A percentile compares a stretch with the other conserved stretches of the same genome.
Conservation (phyloP, 2,797 vertebrate species). For the Lacerta viridis region DNA sequence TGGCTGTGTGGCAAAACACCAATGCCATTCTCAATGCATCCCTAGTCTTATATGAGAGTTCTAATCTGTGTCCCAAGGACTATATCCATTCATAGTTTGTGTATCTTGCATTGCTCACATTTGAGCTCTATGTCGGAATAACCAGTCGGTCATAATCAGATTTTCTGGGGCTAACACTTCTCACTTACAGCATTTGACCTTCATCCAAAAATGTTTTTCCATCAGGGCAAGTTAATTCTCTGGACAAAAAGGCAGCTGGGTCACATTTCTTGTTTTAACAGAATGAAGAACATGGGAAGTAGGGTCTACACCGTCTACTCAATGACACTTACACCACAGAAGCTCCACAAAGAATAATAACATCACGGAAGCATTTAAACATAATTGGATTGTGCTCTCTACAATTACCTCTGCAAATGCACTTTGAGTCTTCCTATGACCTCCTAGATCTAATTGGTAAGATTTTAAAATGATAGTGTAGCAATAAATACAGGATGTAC, state of each 20-base stretch:
- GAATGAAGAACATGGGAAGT: conserved; percentile 32
- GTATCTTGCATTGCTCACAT: not conserved
- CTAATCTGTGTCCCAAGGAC: not conserved
- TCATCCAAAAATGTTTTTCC: conserved; percentile 21
- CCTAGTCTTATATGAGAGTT: not conserved
- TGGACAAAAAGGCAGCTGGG: conserved; percentile 9
- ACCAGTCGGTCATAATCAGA: not conserved
- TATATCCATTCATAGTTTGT: not conserved
- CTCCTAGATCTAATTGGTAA: conserved; percentile 69
- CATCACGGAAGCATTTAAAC: conserved; percentile 61
- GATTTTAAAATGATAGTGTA: conserved; percentile 59
- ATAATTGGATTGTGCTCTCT: conserved; percentile 62
- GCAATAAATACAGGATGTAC: conserved; percentile 64
- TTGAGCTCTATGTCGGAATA: not conserved
- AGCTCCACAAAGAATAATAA: conserved; percentile 56
- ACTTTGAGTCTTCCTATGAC: conserved; percentile 64
- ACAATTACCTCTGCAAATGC: conserved; percentile 64
- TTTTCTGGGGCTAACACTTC: conserved; percentile 10
- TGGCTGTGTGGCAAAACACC: not conserved
- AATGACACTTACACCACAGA: conserved; percentile 41
- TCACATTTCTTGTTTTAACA: conserved; percentile 28
- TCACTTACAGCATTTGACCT: conserved; percentile 23
- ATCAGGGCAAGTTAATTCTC: conserved; percentile 7
- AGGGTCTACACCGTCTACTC: conserved; percentile 35
- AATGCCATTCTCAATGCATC: not conserved